These are phyloP conservation scores for Falco punctatus DNA, from an alignment of 2,113 vertebrate species.

Conservation along the genomic window DNA sequence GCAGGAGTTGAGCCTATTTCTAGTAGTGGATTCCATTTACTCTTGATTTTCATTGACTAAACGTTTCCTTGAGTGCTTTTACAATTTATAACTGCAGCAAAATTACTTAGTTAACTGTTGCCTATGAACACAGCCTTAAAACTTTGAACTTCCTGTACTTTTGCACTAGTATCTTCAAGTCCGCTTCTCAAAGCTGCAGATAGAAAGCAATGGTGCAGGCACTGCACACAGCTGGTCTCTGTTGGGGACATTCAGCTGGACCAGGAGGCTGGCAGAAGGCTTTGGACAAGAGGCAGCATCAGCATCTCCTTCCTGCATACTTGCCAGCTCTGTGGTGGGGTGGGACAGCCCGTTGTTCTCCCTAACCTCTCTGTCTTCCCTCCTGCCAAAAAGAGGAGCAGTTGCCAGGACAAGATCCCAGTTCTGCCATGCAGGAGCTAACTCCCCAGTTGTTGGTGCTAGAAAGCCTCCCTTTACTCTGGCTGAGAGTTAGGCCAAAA, in stretches of 20 bases:
- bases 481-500: neutral
- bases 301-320: neutral
- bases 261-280: neutral
- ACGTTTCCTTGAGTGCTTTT: neutral
- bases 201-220: neutral
- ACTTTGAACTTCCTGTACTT: neutral
- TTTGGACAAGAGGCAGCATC: neutral
- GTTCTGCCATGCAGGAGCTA: neutral
- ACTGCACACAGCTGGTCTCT: neutral
- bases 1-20: neutral
- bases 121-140: neutral
- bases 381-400: neutral
- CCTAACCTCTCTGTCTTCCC: neutral
- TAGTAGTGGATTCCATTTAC: neutral
- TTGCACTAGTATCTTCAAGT: neutral
- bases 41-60: neutral
- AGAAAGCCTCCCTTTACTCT: neutral
- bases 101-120: neutral
- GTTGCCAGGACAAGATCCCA: neutral
- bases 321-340: neutral
- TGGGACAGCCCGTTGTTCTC: neutral
- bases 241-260: neutral
- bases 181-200: rapidly evolving
- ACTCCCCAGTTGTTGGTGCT: neutral
- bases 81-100: neutral